Base-by-base conservation (phyloP, 2,888 invertebrate species). In the Acanthosepion lycidas region DNA sequence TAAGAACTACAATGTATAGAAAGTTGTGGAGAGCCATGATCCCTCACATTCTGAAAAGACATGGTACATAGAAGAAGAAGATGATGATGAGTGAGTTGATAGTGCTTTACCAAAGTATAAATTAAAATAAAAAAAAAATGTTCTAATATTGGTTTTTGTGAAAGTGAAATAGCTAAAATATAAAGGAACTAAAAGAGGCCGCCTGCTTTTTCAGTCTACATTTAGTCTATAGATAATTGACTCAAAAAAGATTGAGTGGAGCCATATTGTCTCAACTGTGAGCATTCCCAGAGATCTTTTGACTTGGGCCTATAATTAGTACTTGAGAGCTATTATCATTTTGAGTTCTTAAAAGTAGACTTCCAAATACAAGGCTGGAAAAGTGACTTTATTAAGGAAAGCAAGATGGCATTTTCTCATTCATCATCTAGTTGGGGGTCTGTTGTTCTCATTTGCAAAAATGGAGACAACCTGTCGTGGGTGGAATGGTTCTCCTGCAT, bases 151-250 rank as follows among this genome's bases (percentile, higher is more conserved):
- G 78, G n/a, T 18, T 33, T 78, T 78, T 78, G 78, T 78, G 33
- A n/a, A 78, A 78, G 8, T 78, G 78, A 78, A 78, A 78, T 78
- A 78, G 78, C 78, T 78, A n/a, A 78, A 78, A 78, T 78, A n/a
- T 78, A 78, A 78, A 78, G n/a, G n/a, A n/a, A 6, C 78, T 78
- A 4, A n/a, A 78, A n/a, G 78, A 78, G 78, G n/a, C 78, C n/a
- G 15, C 78, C 78, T 33, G n/a, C 78, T 33, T 78, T n/a, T 78
- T 78, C n/a, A 78, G 78, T 78, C n/a, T 78, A 78, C 78, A 78
- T 78, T 78, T 78, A 78, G 78, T 78, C 78, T 78, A 78, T 78
- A 78, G 78, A 78, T 78, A 78, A 78, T 78, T 78, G 78, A 78
- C 78, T 78, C n/a, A n/a, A 78, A 78, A 78, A 78, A 78, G n/a